Conservation (phyloP, 2,113 vertebrate species). For the Caloenas nicobarica region DNA sequence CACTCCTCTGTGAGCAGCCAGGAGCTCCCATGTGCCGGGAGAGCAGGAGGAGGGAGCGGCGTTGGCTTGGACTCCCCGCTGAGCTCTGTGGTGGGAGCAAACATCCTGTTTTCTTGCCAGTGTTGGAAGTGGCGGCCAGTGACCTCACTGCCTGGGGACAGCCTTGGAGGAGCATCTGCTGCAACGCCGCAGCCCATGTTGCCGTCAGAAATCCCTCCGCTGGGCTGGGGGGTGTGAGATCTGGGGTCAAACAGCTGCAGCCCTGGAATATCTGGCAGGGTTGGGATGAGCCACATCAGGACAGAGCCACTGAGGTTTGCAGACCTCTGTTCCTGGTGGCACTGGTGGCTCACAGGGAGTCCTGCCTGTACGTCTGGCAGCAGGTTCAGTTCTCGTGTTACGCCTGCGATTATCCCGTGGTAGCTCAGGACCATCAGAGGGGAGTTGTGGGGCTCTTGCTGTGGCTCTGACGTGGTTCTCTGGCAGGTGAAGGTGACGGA, state of each 20-base stretch:
- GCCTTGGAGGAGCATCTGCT: neutral
- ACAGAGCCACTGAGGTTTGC: neutral
- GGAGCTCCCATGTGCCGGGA: neutral
- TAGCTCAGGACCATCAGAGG: rapidly evolving
- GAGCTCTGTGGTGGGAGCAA: neutral
- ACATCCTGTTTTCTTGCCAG: constrained; percentile 21
- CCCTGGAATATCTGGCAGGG: neutral
- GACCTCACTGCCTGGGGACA: neutral
- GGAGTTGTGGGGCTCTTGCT: rapidly evolving
- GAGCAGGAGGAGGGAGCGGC: neutral
- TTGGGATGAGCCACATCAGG: neutral
- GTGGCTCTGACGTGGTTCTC: neutral
- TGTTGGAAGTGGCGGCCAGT: neutral
- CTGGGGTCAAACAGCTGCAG: neutral
- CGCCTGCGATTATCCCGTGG: rapidly evolving
- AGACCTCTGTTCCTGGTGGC: neutral
- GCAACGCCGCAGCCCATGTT: rapidly evolving
- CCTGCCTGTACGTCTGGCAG: neutral
- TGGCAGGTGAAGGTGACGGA: constrained; percentile 89
- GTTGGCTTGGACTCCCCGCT: neutral
- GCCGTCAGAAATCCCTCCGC: neutral
- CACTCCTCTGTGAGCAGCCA: neutral
- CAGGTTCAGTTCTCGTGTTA: rapidly evolving
- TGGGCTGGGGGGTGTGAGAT: neutral
- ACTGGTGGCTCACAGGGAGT: rapidly evolving